Base-by-base conservation (phyloP, 2,797 vertebrate genomes). In the Amblyraja radiata region DNA sequence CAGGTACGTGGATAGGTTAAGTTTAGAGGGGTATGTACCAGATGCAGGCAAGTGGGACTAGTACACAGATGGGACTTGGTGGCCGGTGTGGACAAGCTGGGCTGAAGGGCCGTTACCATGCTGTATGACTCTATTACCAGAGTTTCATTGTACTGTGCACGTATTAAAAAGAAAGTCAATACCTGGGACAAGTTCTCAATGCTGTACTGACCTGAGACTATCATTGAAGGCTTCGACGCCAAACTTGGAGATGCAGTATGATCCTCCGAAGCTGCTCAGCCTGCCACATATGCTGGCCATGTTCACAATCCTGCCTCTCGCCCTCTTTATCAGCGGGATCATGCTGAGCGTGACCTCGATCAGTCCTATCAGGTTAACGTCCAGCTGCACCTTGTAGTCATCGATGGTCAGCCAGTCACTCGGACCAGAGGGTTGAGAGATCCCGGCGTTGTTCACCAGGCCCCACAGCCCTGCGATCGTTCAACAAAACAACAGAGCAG, bases 391-490 rank as follows among this genome's bases (percentile, higher is more conserved):
- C 36, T 73, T 0, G 0, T 96, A 96, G 93, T 96, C 95, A 0
- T 95, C 84, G 93, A 94, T 96, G 73, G 0, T 94, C 94, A 96
- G 65, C 95, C 96, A 97, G 65, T 95, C 95, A 0, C 93, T 96
- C 0, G 93, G 94, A 5, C 0, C 94, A 0, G 0, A 0, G 0
- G 95, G 93, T 0, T 7, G 0, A 0, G 0, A 1, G 0, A 93
- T 23, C 0, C 96, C 96, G 0, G 96, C 95, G 0, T 96, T 97
- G 74, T 97, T 96, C 93, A 96, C 95, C 93, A 97, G 93, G 1
- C 96, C 96, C 96, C 96, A 96, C 77, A 96, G 94, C 39, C 95
- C 95, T 96, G 16, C 23, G 71, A 58, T 58, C 58, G 93, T 61
- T 93, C 23, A 93, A 73, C 91, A 71, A 46, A 91, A 46, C 36